A percentile compares a stretch with the other conserved stretches of the same genome.
Conservation (phyloP, 2,113 vertebrate species). For the Alligator sinensis region DNA sequence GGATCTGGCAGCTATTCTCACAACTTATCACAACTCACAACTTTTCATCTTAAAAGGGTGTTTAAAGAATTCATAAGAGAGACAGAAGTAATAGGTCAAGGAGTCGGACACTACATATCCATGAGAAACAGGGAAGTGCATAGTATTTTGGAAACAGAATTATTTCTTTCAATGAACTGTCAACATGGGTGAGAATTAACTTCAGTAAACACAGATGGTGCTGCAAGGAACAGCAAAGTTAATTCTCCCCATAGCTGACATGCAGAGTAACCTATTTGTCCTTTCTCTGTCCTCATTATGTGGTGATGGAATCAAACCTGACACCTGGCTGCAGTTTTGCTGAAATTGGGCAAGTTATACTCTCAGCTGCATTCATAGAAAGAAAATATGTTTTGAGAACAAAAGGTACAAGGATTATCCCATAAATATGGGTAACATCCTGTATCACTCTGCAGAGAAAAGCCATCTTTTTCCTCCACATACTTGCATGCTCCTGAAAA, state of each 20-base stretch:
- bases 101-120: constrained; percentile 29
- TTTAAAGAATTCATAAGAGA: constrained; percentile 37
- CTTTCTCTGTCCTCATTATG: constrained; percentile 44
- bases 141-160: constrained; percentile 56
- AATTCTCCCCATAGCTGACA: constrained; percentile 62
- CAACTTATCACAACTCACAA: background rate
- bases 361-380: constrained; percentile 43
- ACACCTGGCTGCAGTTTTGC: constrained; percentile 63
- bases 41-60: constrained; percentile 19
- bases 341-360: constrained; percentile 59
- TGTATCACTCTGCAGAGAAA: background rate
- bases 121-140: constrained; percentile 41
- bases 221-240: constrained; percentile 39
- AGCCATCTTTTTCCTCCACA: background rate
- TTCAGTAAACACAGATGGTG: constrained; percentile 63
- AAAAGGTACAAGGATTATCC: constrained; percentile 2
- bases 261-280: constrained; percentile 54
- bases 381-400: constrained; percentile 34
- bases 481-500: background rate
- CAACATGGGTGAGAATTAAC: constrained; percentile 61
- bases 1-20: background rate
- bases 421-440: background rate
- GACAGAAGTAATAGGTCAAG: constrained; percentile 55
- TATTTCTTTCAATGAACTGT: constrained; percentile 55
- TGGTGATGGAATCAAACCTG: constrained; percentile 64